phyloP scores from a whole-genome alignment of 2,113 vertebrate species.

The Tichodroma muraria region DNA sequence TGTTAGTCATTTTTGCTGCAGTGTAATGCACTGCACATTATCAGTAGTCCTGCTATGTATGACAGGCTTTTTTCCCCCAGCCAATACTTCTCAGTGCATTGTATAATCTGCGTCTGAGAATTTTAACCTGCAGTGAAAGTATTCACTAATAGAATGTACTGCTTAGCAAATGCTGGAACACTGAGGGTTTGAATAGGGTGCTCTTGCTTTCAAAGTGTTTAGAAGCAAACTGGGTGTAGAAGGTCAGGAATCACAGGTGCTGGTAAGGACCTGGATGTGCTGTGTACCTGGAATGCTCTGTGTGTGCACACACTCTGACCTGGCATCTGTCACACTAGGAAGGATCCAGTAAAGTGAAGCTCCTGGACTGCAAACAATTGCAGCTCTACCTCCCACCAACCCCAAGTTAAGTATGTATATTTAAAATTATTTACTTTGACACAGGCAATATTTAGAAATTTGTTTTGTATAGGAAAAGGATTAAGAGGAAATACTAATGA shows the following conservation, averaged over 20 bases:
- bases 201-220: conserved; percentile 4
- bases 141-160: not conserved
- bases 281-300: not conserved
- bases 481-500: not conserved
- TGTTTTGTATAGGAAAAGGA: not conserved
- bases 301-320: not conserved
- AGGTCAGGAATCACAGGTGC: not conserved
- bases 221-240: not conserved
- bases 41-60: not conserved
- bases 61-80: not conserved
- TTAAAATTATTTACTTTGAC: not conserved
- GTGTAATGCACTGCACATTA: not conserved
- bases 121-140: not conserved
- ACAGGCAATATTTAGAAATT: not conserved
- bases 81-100: conserved; percentile 9
- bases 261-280: not conserved
- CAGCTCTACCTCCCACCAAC: not conserved
- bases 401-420: not conserved
- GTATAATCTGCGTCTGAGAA: conserved; percentile 5
- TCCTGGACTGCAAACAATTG: not conserved
- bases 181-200: conserved; percentile 1
- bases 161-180: conserved; percentile 8
- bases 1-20: conserved; percentile 17
- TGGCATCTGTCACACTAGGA: not conserved
- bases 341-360: not conserved